These are phyloP conservation scores for Epinephelus malabaricus DNA, from an alignment of 2,797 vertebrate species.

Conservation along the genomic window DNA sequence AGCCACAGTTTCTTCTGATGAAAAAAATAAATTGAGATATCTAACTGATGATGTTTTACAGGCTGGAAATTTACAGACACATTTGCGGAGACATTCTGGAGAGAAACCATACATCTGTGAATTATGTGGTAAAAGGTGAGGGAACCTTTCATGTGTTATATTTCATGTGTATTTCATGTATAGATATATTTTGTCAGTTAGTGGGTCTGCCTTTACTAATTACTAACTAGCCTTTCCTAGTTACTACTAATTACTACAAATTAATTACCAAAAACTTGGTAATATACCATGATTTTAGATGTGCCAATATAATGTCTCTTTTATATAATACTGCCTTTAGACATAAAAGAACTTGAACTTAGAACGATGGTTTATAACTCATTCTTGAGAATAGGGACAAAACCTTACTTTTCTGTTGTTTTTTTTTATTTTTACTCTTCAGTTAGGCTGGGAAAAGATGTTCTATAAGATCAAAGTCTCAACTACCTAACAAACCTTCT, in stretches of 20 bases:
- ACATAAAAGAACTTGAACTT: no score
- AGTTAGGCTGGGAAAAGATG: no score
- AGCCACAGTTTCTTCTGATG: background rate
- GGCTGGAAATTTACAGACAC: slow-evolving; percentile 98
- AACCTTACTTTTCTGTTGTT: no score
- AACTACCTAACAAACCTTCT: no score
- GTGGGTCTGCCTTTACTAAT: background rate
- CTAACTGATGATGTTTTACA: slow-evolving; percentile 73
- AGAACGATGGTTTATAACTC: no score
- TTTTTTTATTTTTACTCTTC: no score
- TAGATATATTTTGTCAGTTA: background rate
- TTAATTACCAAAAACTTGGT: background rate
- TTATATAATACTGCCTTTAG: background rate
- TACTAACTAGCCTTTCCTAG: no score
- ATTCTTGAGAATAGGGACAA: no score
- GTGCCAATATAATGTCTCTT: no score
- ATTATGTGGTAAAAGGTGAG: slow-evolving; percentile 96
- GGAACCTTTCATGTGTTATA: background rate
- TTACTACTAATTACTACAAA: no score
- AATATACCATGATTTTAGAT: background rate
- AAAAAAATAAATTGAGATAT: background rate
- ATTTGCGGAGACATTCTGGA: slow-evolving; percentile 95
- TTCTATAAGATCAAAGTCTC: no score
- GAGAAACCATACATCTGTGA: slow-evolving; percentile 99
- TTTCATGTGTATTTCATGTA: background rate